Percentiles rank a stretch among this genome's conserved stretches.
phyloP scores from a whole-genome alignment of 1,140 invertebrate genomes.

The Druon quercuslanigerum region DNA sequence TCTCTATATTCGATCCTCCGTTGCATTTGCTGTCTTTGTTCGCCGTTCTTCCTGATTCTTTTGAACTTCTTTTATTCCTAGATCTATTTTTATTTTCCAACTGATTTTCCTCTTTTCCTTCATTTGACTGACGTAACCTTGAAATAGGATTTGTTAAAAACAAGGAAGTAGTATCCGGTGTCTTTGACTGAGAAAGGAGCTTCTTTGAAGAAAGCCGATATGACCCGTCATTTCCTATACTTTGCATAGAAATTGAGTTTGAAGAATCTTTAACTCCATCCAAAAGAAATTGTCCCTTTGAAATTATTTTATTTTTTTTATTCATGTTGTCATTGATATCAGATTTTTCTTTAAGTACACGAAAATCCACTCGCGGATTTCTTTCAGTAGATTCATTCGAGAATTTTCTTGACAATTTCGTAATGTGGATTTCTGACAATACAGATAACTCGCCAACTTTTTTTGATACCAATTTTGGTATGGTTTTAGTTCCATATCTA shows the following conservation, averaged over 20 bases:
- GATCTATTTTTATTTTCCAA: not conserved
- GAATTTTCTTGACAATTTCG: no score
- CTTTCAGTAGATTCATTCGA: no score
- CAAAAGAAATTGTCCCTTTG: no score
- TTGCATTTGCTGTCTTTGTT: not conserved
- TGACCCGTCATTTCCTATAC: not conserved
- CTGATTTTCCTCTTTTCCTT: conserved; percentile 3
- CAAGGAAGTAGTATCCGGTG: not conserved
- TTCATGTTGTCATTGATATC: not conserved
- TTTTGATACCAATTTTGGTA: no score
- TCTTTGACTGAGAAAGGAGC: not conserved
- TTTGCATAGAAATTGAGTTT: not conserved
- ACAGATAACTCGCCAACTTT: not conserved
- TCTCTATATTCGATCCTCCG: conserved; percentile 7
- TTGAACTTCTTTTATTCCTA: not conserved
- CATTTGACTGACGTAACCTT: conserved; percentile 15
- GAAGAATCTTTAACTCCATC: no score
- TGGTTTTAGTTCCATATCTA: no score
- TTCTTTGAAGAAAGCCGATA: not conserved
- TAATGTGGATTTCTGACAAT: not conserved
- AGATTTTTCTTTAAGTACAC: not conserved
- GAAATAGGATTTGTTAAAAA: not conserved
- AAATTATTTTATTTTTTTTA: not conserved
- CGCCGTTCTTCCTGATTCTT: not conserved
- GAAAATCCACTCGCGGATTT: not conserved